These are phyloP conservation scores for Agrypnus murinus DNA, from an alignment of 2,888 invertebrate species.

Conservation along the genomic window DNA sequence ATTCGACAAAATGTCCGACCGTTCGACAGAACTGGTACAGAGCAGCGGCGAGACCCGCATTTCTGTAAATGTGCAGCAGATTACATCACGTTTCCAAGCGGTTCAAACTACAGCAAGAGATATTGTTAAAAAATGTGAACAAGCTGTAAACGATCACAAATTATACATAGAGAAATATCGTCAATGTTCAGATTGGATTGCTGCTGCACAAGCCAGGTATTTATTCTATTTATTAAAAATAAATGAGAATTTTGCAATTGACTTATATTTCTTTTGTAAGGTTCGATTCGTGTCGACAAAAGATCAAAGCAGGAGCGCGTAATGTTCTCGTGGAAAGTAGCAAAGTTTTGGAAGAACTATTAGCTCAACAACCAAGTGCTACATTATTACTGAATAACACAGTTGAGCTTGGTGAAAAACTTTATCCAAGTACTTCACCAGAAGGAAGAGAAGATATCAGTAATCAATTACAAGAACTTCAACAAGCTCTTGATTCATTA, in stretches of 20 bases:
- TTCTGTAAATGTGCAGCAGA: conserved; percentile 91
- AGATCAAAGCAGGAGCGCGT: conserved; percentile 77
- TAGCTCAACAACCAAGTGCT: conserved; percentile 84
- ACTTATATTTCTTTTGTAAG: conserved; percentile 64
- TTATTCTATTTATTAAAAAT: conserved; percentile 3
- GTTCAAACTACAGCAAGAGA: conserved; percentile 92
- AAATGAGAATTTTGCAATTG: not conserved
- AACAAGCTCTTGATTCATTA: conserved; percentile 86
- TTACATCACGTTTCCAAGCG: conserved; percentile 91
- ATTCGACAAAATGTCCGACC: conserved; percentile 90
- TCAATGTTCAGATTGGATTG: conserved; percentile 87
- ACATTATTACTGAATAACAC: conserved; percentile 86
- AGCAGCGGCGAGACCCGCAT: conserved; percentile 90
- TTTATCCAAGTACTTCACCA: conserved; percentile 88
- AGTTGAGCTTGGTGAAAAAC: conserved; percentile 90
- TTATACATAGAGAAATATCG: conserved; percentile 88
- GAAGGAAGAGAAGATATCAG: conserved; percentile 92
- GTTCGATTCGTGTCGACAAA: conserved; percentile 80
- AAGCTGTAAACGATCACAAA: conserved; percentile 88
- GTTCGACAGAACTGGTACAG: conserved; percentile 89
- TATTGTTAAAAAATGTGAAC: conserved; percentile 93
- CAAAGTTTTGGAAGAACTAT: conserved; percentile 81
- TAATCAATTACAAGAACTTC: conserved; percentile 87
- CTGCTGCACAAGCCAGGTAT: conserved; percentile 82
- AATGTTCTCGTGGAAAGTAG: conserved; percentile 82